Evolutionary conservation across 2,113 vertebrate genomes (phyloP), one percentile per base, ranked within the genome.

Genomic region (Xenopus laevis): DNA sequence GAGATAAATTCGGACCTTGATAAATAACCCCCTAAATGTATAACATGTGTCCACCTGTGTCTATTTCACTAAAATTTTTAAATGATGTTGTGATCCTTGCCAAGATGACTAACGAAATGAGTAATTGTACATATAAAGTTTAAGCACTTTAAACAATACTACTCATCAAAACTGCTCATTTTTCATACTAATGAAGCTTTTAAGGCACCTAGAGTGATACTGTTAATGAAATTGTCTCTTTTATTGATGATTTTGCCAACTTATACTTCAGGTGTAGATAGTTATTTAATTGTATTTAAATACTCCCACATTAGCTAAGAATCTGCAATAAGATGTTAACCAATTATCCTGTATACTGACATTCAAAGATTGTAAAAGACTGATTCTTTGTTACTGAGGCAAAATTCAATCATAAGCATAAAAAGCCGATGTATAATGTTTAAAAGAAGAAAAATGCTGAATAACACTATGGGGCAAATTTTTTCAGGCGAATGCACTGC

Each of bases 171-270:
- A 88, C 84, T 85, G 86, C 75, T 83, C 82, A 85, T 86, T 87
- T 85, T 88, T 88, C 86, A 84, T 81, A 79, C 78, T 90, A 89
- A 92, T 89, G 83, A 86, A 79, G 82, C 79, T 73, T 86, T 90
- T 84, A 89, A 83, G 78, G 77, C 82, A 86, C 82, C 69, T 66
- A 66, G 63, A 74, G 30, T 84, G 76, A 82, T 81, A 78, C 58
- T 71, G 76, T 85, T 88, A 88, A 88, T 88, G 82, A 74, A 74
- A 58, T 77, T 81, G 79, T 84, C 83, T 83, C 71, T 79, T 83
- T 83, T 84, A 89, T 78, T 78, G 82, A 86, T 86, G 82, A 81
- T 84, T 81, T 82, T 82, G 81, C 77, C 81, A 85, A 80, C 84
- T 83, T 78, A 71, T 80, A 83, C 78, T 81, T 80, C 61, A 78